A percentile compares a stretch with the other conserved stretches of the same genome.
Evolutionary conservation across 2,113 vertebrate species (phyloP).

Genomic region (Osmerus eperlanus): DNA sequence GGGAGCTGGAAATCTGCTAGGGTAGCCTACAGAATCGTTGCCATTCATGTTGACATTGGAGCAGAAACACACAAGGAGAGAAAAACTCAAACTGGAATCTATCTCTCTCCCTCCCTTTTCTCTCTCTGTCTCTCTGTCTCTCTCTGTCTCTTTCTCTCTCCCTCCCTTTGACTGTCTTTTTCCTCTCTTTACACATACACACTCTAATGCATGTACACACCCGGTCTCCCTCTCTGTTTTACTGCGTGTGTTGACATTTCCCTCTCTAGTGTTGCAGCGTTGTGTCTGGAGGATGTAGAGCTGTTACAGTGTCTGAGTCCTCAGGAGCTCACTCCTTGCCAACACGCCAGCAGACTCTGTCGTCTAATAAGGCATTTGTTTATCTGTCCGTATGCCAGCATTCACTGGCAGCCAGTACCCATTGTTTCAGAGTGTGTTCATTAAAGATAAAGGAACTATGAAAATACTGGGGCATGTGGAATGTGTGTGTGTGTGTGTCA

Average conservation of each 20-base stretch:
- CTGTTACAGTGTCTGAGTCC: background rate
- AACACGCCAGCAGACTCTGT: too few species aligned
- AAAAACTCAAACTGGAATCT: background rate
- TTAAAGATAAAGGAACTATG: background rate
- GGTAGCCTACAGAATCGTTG: background rate
- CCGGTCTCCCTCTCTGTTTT: background rate
- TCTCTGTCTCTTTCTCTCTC: background rate
- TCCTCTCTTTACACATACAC: background rate
- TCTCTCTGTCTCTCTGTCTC: constrained; percentile 1
- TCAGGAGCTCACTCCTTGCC: background rate
- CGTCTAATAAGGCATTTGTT: too few species aligned
- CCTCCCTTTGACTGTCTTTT: background rate
- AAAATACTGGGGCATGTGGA: background rate
- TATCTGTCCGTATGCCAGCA: background rate
- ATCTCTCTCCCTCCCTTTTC: background rate
- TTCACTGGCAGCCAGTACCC: too few species aligned
- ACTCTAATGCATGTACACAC: background rate
- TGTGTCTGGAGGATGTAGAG: background rate
- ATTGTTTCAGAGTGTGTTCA: background rate
- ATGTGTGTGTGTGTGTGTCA: background rate
- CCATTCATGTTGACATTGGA: background rate
- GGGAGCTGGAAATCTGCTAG: background rate
- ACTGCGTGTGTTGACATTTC: background rate
- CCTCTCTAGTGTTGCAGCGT: background rate
- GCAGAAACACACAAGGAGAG: background rate